These are phyloP conservation scores for Anniella stebbinsi DNA, from an alignment of 2,797 vertebrate species.

Conservation along the genomic window DNA sequence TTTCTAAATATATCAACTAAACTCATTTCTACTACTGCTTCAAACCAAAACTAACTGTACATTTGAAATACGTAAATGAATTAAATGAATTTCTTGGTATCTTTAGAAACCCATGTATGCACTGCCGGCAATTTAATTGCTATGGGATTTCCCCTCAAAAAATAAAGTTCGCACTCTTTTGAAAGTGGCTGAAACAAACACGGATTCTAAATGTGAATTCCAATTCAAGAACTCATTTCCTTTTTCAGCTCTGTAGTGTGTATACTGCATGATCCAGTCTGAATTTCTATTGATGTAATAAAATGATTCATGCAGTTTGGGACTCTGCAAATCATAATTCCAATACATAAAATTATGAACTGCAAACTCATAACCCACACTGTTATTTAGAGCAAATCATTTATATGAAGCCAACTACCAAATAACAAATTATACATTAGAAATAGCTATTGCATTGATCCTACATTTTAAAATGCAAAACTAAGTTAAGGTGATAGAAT, in stretches of 20 bases:
- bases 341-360: constrained; percentile 10
- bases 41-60: background rate
- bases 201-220: background rate
- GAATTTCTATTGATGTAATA: background rate
- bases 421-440: constrained; percentile 3
- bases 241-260: background rate
- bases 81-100: background rate
- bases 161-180: background rate
- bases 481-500: constrained; percentile 10
- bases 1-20: background rate
- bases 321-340: constrained; percentile 18
- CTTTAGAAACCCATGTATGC: background rate
- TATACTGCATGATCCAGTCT: background rate
- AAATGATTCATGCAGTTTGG: constrained; percentile 16
- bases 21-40: background rate
- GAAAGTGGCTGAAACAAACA: background rate
- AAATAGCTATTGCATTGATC: background rate
- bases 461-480: constrained; percentile 17
- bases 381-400: background rate
- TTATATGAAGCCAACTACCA: constrained; percentile 2
- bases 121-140: background rate
- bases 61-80: background rate
- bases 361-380: background rate
- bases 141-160: background rate
- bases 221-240: constrained; percentile 1